Conservation (phyloP, 2,888 invertebrate species). For the Cryptophagus acutangulus region DNA sequence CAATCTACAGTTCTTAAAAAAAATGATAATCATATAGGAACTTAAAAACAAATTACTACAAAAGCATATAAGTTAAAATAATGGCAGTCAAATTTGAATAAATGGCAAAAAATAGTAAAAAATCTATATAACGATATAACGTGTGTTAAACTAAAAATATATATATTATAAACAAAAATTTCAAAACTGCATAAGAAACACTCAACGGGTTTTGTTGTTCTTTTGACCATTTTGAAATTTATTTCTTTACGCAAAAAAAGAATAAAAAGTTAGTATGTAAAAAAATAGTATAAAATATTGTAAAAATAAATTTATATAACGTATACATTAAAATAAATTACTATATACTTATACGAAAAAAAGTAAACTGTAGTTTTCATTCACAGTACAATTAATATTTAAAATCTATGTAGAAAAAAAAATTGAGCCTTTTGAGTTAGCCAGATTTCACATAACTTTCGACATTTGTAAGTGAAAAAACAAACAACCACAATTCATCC, state of each 20-base stretch:
- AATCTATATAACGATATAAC: conserved; percentile 21
- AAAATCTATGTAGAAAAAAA: conserved; percentile 13
- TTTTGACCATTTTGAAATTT: no score
- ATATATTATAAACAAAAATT: conserved; percentile 12
- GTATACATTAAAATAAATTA: conserved; percentile 8
- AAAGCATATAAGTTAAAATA: conserved; percentile 38
- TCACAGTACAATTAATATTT: conserved; percentile 17
- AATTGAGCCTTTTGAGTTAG: conserved; percentile 8
- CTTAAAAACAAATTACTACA: conserved; percentile 36
- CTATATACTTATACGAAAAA: conserved; percentile 2
- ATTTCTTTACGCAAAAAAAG: conserved; percentile 1
- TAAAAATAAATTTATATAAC: conserved; percentile 1
- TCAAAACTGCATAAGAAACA: conserved; percentile 6
- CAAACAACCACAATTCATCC: no score
- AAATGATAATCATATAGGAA: conserved; percentile 33
- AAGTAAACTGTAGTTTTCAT: conserved; percentile 8
- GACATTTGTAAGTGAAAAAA: no score
- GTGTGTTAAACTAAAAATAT: conserved; percentile 21
- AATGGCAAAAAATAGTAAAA: conserved; percentile 35
- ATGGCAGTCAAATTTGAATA: conserved; percentile 41
- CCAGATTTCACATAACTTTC: conserved; percentile 4
- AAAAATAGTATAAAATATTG: background rate
- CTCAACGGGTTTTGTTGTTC: no score
- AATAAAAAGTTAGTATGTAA: conserved; percentile 1
- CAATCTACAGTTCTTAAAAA: conserved; percentile 18